Percentiles rank a stretch among this genome's conserved stretches.
Evolutionary conservation across 1,140 invertebrate genomes (phyloP).

Genomic region (Euwallacea similis): DNA sequence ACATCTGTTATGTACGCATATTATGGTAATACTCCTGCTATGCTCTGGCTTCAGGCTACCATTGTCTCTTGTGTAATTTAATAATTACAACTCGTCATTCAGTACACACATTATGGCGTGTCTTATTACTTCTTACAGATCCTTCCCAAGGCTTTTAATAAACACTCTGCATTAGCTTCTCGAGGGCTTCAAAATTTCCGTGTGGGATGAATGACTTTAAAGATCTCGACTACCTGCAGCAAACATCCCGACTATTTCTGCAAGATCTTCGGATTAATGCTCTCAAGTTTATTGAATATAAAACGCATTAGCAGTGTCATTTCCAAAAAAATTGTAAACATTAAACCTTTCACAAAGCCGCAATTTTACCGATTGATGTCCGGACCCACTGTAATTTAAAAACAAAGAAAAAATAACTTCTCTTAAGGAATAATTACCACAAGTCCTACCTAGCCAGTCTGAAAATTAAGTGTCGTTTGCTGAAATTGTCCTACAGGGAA

Average conservation of each 20-base stretch:
- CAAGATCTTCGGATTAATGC: too few species aligned
- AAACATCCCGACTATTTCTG: not conserved
- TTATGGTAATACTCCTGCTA: too few species aligned
- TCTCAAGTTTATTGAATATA: slow-evolving; percentile 10
- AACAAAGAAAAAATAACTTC: slow-evolving; percentile 7
- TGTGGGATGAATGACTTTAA: not conserved
- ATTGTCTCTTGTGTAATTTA: slow-evolving; percentile 34
- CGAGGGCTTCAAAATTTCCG: not conserved
- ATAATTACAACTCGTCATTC: slow-evolving; percentile 28
- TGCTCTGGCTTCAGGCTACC: not conserved
- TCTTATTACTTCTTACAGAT: slow-evolving; percentile 29
- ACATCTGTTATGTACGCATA: too few species aligned
- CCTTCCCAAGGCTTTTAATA: slow-evolving; percentile 18
- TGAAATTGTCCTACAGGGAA: slow-evolving; percentile 13
- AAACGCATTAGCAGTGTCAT: slow-evolving; percentile 30
- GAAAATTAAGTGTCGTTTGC: slow-evolving; percentile 29
- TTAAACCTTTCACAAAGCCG: slow-evolving; percentile 19
- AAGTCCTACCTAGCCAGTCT: not conserved
- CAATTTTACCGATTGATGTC: slow-evolving; percentile 9
- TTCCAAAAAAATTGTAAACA: slow-evolving; percentile 23
- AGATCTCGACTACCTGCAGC: slow-evolving; percentile 6
- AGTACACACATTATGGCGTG: slow-evolving; percentile 34
- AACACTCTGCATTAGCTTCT: slow-evolving; percentile 18
- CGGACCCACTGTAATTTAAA: slow-evolving; percentile 17
- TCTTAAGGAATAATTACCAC: not conserved